Evolutionary conservation across 2,888 invertebrate genomes (phyloP), one percentile per base, ranked within the genome.

Genomic region (Camponotus fellah): DNA sequence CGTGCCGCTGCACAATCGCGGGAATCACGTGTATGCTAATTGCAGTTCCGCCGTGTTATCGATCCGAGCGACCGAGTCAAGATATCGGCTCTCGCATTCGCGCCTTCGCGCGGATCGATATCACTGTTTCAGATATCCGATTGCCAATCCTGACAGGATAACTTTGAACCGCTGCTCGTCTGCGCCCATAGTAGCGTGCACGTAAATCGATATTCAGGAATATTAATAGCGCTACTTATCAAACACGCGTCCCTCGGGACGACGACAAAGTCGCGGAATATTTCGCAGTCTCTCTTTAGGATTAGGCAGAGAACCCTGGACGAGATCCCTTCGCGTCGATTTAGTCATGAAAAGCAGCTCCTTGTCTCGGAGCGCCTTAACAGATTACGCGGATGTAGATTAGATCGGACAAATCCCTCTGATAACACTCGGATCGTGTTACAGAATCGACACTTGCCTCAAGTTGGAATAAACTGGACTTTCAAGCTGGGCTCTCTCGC

Each of bases 1-100:
- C 49, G 43, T 43, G 69, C 46, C 79, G 71, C 9, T 49, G 71
- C 68, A 83, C 82, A 74, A 84, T 69, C 71, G 69, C 14, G 26
- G 68, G 64, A 62, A 86, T 87, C 88, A 65, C 77, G 69, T 62
- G 37, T 72, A 83, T 77, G 80, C 75, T 88, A 88, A 88, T 84
- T 84, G 58, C 74, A 66, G 69, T 84, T 83, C 77, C 75, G 77
- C 83, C 53, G n/a, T 21, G 46, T 53, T 72, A 83, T 87, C 82
- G 74, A 84, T 86, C 62, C 66, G 40, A 14, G 37, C 71, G 37
- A 60, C 71, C 34, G 79, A 71, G 79, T 26, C 46, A 46, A 46
- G 71, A 80, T 80, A 80, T 80, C 46, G 60, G 69, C 40, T 40
- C 66, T 10, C 26, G 12, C 46, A 46, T 46, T 46, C 17, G 9